Evolutionary conservation across 2,113 vertebrate genomes (phyloP), one percentile per base, ranked within the genome.

Genomic region (Pelvicachromis taeniatus): DNA sequence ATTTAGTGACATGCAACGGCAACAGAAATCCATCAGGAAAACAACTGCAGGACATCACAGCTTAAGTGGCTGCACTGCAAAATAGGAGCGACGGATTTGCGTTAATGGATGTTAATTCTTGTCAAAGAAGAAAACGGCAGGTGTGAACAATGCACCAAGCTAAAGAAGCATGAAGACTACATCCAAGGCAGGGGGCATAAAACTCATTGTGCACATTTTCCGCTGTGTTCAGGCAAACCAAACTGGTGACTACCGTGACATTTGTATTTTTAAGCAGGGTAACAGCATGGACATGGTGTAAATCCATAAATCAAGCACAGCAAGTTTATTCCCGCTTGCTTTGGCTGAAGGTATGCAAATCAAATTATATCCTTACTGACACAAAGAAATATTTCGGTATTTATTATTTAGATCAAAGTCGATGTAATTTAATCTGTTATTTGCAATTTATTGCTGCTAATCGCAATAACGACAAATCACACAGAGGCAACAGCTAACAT

Each of bases 1-100:
- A 92, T 90, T 75, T 83, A 68, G 68, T 83, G 85, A 86, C 92
- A 94, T 89, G 91, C 93, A 90, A 85, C 85, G 87, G 90, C 92
- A 93, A 93, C 89, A 94, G 81, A 90, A 86, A 92, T 61, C 59
- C 83, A 88, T 91, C 87, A 53, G 59, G 40, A 87, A 91, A 88
- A 91, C 86, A 82, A 53, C 80, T 40, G 84, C 84, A 80, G 58
- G 65, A 85, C 33, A 79, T 84, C 40, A 50, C 65, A 77, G 68
- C 31, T 45, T 2, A 29, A 63, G 59, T 50, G 45, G 19, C 42
- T 73, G 38, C 40, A 35, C 52, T 45, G 35, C 3, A 58, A 3
- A 10, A 33, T 4, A 68, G 33, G 17, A 83, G 42, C 61, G 3
- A 70, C 50, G 3, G 9, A 21, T 68, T 77, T 73, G 40, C 56